Percentiles rank a stretch among this genome's conserved stretches.
phyloP scores from a whole-genome alignment of 2,888 invertebrate species.

The Pogonocherus hispidulus region DNA sequence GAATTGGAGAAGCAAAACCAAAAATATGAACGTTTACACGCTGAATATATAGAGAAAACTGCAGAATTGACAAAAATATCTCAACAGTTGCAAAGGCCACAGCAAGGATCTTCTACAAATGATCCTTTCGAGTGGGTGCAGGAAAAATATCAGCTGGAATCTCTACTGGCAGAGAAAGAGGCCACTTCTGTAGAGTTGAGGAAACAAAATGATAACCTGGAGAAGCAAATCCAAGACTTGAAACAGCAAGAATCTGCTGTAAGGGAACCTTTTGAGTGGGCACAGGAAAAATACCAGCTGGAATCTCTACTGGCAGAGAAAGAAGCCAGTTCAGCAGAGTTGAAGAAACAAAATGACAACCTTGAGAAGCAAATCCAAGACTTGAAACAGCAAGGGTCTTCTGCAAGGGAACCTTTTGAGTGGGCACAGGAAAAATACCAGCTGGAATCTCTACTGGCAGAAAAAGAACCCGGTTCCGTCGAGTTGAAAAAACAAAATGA shows the following conservation, averaged over 20 bases:
- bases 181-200: conserved; percentile 10
- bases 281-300: conserved; percentile 34
- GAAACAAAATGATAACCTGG: conserved; percentile 11
- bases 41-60: not conserved
- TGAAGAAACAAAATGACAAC: conserved; percentile 25
- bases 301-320: conserved; percentile 35
- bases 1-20: not conserved
- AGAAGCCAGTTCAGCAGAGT: conserved; percentile 40
- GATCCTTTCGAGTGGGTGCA: conserved; percentile 18
- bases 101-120: not conserved
- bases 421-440: conserved; percentile 31
- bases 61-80: conserved; percentile 21
- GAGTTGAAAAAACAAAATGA: conserved; percentile 35
- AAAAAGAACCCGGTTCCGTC: conserved; percentile 42
- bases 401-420: conserved; percentile 19
- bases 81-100: conserved; percentile 6
- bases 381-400: conserved; percentile 17
- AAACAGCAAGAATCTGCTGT: conserved; percentile 13
- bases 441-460: conserved; percentile 30
- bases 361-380: not conserved
- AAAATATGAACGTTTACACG: conserved; percentile 1
- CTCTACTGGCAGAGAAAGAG: conserved; percentile 37
- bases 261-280: conserved; percentile 17
- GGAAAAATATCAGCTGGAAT: conserved; percentile 36
- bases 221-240: not conserved